These are phyloP conservation scores for Melinaea marsaeus DNA, from an alignment of 2,888 invertebrate genomes.

Conservation along the genomic window DNA sequence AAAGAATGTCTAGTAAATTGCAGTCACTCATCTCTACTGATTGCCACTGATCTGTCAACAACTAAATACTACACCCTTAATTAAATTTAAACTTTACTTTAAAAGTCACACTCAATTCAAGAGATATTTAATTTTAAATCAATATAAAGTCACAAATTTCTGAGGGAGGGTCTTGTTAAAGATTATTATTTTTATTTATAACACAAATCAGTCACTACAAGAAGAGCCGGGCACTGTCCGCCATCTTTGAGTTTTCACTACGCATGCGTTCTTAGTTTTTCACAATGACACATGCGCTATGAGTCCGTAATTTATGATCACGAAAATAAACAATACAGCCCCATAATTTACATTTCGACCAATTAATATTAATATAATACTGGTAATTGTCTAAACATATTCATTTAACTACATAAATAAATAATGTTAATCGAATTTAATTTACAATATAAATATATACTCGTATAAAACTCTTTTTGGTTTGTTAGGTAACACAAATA, in stretches of 20 bases:
- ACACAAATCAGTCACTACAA: conserved; percentile 47
- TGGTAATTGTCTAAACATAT: too few relatives aligned
- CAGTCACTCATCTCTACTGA: conserved; percentile 50
- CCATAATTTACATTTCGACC: not conserved
- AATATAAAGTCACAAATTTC: too few relatives aligned
- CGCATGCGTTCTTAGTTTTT: conserved; percentile 49
- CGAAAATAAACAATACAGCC: not conserved
- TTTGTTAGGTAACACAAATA: too few relatives aligned
- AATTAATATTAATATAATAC: too few relatives aligned
- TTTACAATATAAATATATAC: too few relatives aligned
- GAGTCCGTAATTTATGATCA: conserved; percentile 10
- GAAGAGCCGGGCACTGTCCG: conserved; percentile 43
- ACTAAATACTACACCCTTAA: conserved; percentile 15
- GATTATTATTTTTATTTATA: conserved; percentile 33
- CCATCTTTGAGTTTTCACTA: conserved; percentile 47
- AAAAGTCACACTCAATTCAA: conserved; percentile 2
- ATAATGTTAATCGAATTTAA: too few relatives aligned
- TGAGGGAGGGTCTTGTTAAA: not conserved
- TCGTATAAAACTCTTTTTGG: too few relatives aligned
- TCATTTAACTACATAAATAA: too few relatives aligned
- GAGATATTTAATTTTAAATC: not conserved
- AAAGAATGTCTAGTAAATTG: conserved; percentile 24
- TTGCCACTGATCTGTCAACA: conserved; percentile 58
- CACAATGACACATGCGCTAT: conserved; percentile 51
- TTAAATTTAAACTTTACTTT: conserved; percentile 13